Conservation (phyloP, 2,888 invertebrate genomes). For the Chouioia cunea region DNA sequence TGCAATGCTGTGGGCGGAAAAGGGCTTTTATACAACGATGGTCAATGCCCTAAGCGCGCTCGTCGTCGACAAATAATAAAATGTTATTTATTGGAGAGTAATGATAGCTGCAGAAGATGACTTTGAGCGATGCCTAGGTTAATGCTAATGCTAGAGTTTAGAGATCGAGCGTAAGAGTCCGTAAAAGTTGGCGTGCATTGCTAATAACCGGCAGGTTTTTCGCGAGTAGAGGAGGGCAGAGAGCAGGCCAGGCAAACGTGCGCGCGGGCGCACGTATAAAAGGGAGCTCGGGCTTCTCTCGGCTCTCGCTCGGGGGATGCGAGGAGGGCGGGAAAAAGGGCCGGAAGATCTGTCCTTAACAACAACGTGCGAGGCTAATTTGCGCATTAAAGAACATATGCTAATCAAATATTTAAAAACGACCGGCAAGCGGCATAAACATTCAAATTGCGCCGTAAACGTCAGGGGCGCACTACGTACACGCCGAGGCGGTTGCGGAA, state of each 20-base stretch:
- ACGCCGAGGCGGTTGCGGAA: conserved; percentile 16
- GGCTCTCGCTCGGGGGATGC: too few species aligned
- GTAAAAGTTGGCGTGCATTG: too few species aligned
- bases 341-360: background rate
- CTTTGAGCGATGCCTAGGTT: too few species aligned
- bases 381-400: conserved; percentile 31
- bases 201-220: background rate
- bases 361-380: conserved; percentile 16
- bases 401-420: conserved; percentile 45
- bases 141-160: too few species aligned
- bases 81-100: too few species aligned
- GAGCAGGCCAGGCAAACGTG: background rate
- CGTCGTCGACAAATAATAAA: too few species aligned
- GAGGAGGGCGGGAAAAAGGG: background rate
- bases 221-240: conserved; percentile 19
- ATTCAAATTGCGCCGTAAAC: conserved; percentile 43
- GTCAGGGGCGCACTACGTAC: conserved; percentile 12
- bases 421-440: conserved; percentile 19
- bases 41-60: too few species aligned
- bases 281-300: too few species aligned
- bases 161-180: too few species aligned
- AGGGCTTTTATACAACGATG: too few species aligned
- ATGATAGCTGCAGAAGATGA: too few species aligned
- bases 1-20: too few species aligned
- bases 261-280: background rate